Base-by-base conservation (phyloP, 2,888 invertebrate genomes). In the Scaptomyza reducta region DNA sequence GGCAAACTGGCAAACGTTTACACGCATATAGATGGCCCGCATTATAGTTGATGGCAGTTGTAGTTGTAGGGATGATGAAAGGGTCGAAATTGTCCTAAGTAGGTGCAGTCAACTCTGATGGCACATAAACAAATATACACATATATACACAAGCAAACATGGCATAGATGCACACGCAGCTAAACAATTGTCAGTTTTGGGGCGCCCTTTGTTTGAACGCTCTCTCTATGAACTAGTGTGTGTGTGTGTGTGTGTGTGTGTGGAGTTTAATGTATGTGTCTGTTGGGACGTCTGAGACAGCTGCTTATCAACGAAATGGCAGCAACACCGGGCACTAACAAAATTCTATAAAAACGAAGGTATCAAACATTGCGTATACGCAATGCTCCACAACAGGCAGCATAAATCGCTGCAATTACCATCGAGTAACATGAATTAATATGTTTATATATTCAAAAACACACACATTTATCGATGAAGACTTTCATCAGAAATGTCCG, bases 11-110 rank as follows among this genome's bases (percentile, higher is more conserved):
- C 68, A 70, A 69, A 73, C 88, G 76, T 74, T 84, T 83, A 79
- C 65, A 73, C 77, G 83, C 83, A 88, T 83, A 82, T 70, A 88
- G 79, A 83, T 82, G 77, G 77, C 83, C 88, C 86, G 86, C 88
- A 83, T 83, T 82, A 83, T 59, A 66, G 63, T 40, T 14, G 35
- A 50, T 35, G 35, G 22, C 35, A 25, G 33, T 40, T 35, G 35
- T 16, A 22, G 41, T 6, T 6, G 6, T 13, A 2, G 41, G 11
- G 50, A 4, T 22, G 14, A 38, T 6, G 22, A 1, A 22, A 22
- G 22, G 42, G 22, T 7, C n/a, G 22, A 42, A 42, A 25, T 49
- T 56, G 59, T 55, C 62, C 59, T 68, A 79, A 79, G 79, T 85
- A 70, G 73, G 70, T 83, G 80, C 87, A 81, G 71, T 87, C 71